These are phyloP conservation scores for Forbesichthys papilliferus DNA, from an alignment of 2,113 vertebrate species.

Conservation along the genomic window DNA sequence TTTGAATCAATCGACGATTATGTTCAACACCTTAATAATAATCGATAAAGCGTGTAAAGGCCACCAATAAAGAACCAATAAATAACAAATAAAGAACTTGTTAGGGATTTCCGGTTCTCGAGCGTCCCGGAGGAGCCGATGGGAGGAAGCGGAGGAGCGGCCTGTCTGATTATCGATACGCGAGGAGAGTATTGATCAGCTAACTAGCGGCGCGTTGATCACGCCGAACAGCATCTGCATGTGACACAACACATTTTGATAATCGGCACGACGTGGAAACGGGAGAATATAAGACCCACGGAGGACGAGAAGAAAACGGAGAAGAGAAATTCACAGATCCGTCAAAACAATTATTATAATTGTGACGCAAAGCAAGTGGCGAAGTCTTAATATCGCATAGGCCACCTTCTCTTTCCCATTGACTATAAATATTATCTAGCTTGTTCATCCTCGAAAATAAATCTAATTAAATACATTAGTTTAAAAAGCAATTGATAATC, in stretches of 20 bases:
- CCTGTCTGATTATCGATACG: conserved; percentile 65
- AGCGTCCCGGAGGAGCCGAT: not conserved
- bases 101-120: too few species aligned
- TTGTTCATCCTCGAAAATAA: not conserved
- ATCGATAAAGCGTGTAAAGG: too few species aligned
- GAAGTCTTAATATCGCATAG: not conserved
- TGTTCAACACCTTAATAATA: not conserved
- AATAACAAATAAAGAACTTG: not conserved
- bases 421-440: not conserved
- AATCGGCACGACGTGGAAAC: conserved; percentile 43
- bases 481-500: not conserved
- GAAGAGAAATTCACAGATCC: not conserved
- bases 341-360: too few species aligned
- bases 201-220: conserved; percentile 74
- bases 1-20: not conserved
- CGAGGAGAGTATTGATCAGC: conserved; percentile 67
- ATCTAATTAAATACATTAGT: not conserved
- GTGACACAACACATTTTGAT: conserved; percentile 49
- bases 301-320: not conserved
- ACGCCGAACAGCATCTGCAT: conserved; percentile 64
- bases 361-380: too few species aligned
- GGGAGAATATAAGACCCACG: conserved; percentile 1
- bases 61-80: not conserved
- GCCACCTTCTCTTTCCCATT: not conserved
- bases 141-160: conserved; percentile 9